These are phyloP conservation scores for Automeris io DNA, from an alignment of 2,888 invertebrate species.

Conservation along the genomic window DNA sequence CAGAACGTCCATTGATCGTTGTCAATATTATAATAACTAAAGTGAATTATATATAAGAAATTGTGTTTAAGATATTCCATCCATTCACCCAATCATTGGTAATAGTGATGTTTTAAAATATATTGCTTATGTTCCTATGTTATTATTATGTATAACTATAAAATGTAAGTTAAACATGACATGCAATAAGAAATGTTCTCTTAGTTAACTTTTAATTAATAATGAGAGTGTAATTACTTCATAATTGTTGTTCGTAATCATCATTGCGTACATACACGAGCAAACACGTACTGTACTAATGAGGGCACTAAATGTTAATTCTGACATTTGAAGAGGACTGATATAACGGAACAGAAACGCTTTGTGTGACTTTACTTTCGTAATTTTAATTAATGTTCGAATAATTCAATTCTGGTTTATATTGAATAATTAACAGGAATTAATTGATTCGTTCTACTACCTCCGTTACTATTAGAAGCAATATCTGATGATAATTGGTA, in stretches of 20 bases:
- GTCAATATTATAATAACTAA: no score
- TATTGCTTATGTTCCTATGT: no score
- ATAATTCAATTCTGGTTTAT: constrained; percentile 1
- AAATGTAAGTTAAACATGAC: no score
- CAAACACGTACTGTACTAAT: constrained; percentile 6
- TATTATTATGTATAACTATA: no score
- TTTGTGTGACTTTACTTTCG: neutral
- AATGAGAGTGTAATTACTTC: constrained; percentile 6
- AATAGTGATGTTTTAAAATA: no score
- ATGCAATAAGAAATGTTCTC: neutral
- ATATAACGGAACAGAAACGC: neutral
- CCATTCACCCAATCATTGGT: no score
- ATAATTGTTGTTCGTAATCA: constrained; percentile 7
- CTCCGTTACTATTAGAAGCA: no score
- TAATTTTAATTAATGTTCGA: neutral
- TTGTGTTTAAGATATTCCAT: no score
- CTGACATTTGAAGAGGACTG: neutral
- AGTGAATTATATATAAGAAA: no score
- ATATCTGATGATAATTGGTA: no score
- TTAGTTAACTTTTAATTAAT: constrained; percentile 2
- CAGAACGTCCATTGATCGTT: no score
- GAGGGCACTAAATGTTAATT: constrained; percentile 8
- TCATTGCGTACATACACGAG: constrained; percentile 6
- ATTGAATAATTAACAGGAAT: neutral
- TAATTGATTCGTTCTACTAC: neutral